Evolutionary conservation across 2,797 vertebrate species (phyloP), one percentile per base, ranked within the genome.

Genomic region (Graptemys geographica): DNA sequence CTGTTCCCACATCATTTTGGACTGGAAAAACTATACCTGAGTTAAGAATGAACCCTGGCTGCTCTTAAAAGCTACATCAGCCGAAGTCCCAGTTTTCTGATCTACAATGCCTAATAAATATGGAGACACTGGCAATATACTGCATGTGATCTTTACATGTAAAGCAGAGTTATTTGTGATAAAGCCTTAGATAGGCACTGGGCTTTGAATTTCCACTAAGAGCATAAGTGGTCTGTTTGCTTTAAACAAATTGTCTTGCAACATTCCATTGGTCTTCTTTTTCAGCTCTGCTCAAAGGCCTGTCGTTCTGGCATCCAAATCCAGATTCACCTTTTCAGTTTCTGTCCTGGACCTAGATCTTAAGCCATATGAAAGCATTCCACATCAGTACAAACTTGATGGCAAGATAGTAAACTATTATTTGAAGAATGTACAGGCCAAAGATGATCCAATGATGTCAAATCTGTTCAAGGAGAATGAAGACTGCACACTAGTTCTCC

Each of bases 321-420:
- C 99, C 79, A 98, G 98, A 69, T 99, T 99, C 91, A 98, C 98
- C 25, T 99, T 98, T 97, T 99, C 99, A 0, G 98, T 99, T 90
- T 99, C 99, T 90, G 99, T 99, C 96, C 96, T 99, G 98, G 99
- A 99, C 94, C 97, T 99, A 15, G 99, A 99, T 96, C 99, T 99
- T 4, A 99, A 99, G 95, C 99, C 99, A 0, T 99, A 99, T 0
- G 99, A 99, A 94, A 99, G 98, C 98, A 99, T 99, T 92, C 98
- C 98, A 56, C 98, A 99, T 87, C 99, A 99, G 98, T 98, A 99
- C 97, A 99, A 98, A 81, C 98, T 99, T 3, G 99, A 99, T 92
- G 98, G 98, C 96, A 99, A 99, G 98, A 99, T 99, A 4, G 99
- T 99, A 81, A 99, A 98, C 95, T 99, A 98, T 96, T 99, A 99